Percentiles rank a stretch among this genome's conserved stretches.
These are phyloP conservation scores for Blennius ocellaris DNA, from an alignment of 2,113 vertebrate species.

Conservation along the genomic window DNA sequence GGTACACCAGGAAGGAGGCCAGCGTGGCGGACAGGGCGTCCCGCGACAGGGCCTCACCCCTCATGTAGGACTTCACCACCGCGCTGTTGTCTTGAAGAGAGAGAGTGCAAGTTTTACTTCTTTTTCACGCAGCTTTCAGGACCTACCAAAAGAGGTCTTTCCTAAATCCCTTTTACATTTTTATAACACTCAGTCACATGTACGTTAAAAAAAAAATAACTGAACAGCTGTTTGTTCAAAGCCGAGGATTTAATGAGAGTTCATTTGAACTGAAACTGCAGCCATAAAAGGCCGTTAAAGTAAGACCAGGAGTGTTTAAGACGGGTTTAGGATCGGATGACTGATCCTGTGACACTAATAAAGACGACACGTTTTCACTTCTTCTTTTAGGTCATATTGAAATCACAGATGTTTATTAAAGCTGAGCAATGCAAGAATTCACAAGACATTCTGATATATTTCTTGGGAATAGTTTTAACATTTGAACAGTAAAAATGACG, in stretches of 20 bases:
- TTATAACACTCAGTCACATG: too few species aligned
- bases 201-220: too few species aligned
- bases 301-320: neutral
- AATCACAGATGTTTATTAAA: too few species aligned
- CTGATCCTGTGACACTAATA: too few species aligned
- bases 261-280: neutral
- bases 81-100: slow-evolving; percentile 84
- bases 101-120: slow-evolving; percentile 3
- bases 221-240: neutral
- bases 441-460: neutral
- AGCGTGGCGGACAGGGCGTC: slow-evolving; percentile 83
- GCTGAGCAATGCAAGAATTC: too few species aligned
- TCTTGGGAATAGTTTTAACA: neutral
- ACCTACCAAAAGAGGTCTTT: too few species aligned
- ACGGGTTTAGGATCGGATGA: too few species aligned
- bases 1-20: slow-evolving; percentile 93
- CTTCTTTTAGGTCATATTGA: too few species aligned
- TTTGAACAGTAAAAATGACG: neutral
- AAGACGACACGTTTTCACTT: too few species aligned
- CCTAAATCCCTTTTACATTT: too few species aligned
- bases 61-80: slow-evolving; percentile 86
- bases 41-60: slow-evolving; percentile 77
- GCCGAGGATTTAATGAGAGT: neutral
- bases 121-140: too few species aligned
- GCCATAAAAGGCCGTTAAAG: neutral